A percentile compares a stretch with the other conserved stretches of the same genome.
These are phyloP conservation scores for Protula sp. DNA, from an alignment of 2,888 invertebrate species.

Conservation along the genomic window DNA sequence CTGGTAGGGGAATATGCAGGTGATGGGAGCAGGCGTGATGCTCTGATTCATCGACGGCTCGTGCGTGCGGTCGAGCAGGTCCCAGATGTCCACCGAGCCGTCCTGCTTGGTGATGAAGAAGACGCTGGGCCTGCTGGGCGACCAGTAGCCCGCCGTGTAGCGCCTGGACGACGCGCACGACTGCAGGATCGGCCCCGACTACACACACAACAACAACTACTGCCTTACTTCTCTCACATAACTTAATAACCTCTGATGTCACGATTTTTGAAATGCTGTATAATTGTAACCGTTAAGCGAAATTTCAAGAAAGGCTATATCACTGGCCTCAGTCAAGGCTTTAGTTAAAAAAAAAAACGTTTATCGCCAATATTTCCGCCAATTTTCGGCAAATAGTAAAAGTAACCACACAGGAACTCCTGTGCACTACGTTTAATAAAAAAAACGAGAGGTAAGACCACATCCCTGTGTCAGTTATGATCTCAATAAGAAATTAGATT, in stretches of 20 bases:
- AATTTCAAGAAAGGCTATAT: too few relatives aligned
- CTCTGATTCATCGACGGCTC: constrained; percentile 65
- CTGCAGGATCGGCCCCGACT: constrained; percentile 47
- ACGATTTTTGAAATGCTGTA: background rate
- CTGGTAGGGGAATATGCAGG: constrained; percentile 42
- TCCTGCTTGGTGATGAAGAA: constrained; percentile 68
- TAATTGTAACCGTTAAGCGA: background rate
- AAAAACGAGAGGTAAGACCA: too few relatives aligned
- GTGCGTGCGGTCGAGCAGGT: constrained; percentile 67
- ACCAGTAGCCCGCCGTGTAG: constrained; percentile 62
- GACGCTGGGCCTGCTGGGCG: constrained; percentile 68
- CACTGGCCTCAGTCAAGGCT: too few relatives aligned
- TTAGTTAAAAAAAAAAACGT: too few relatives aligned
- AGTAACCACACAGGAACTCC: too few relatives aligned
- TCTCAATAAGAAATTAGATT: too few relatives aligned
- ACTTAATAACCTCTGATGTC: too few relatives aligned
- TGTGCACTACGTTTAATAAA: too few relatives aligned
- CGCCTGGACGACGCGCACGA: constrained; percentile 36
- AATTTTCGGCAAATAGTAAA: too few relatives aligned
- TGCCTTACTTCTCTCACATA: background rate
- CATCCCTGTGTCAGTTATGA: too few relatives aligned
- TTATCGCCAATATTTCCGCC: too few relatives aligned
- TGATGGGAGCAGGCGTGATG: constrained; percentile 57
- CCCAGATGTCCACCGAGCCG: constrained; percentile 77
- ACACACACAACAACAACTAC: too few relatives aligned